Base-by-base conservation (phyloP, 2,888 invertebrate genomes). In the Lottia gigantea region DNA sequence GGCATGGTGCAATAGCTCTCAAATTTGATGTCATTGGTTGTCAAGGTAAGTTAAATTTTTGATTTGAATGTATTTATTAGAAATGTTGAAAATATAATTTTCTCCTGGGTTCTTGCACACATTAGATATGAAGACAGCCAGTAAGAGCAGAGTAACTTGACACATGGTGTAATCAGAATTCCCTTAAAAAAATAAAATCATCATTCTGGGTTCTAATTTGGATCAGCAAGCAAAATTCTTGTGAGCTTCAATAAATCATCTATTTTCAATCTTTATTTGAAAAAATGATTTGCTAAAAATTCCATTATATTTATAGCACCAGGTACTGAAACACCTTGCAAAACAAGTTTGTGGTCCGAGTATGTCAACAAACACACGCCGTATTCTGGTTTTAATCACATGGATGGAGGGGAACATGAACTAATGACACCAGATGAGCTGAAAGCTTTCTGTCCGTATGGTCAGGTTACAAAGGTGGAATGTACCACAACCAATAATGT, bases 401-500 rank as follows among this genome's bases (percentile, higher is more conserved):
- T 55, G 55, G 55, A 65, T 16, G 61, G 61, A 4, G 67, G 67
- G 14, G 65, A 69, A 16, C 46, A 65, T 46, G 69, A 69, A 55
- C 23, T 16, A 1, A 69, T 69, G 69, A 69, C 69, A 47, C 49
- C 45, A 25, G 46, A 64, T n/a, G 65, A 69, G 61, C 55, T 69
- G 1, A 67, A 45, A 8, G 16, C 4, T 12, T 67, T 67, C 67
- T 68, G 68, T 47, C 26, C 49, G 16, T 11, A 12, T 15, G 68
- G 64, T 63, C 62, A 68, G 46, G 46, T 63, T 1, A 47, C 46
- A 64, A 46, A 76, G 16, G 78, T 83, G 15, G 79, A 84, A 67
- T 85, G 85, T 75, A 66, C 76, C n/a, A 78, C 80, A 19, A 68
- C 74, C 0, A 70, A 73, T 64, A 78, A 75, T 2, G 78, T 78